Percentiles rank a stretch among this genome's conserved stretches.
Evolutionary conservation across 2,888 invertebrate species (phyloP).

Genomic region (Macrostomum cliftonense): DNA sequence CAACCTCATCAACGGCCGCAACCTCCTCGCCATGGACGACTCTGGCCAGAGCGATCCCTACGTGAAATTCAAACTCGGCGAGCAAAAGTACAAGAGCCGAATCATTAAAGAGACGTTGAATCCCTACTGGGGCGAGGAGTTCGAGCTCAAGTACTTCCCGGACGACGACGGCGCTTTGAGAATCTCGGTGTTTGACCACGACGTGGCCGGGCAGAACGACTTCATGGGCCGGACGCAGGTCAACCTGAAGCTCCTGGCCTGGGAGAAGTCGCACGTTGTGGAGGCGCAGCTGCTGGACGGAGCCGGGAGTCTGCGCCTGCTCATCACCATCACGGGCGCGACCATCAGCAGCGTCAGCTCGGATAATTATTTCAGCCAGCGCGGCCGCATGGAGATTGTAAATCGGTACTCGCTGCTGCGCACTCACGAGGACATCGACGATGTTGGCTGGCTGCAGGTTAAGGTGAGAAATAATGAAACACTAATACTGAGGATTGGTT

Average conservation of each 20-base stretch:
- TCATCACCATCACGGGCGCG: slow-evolving; percentile 82
- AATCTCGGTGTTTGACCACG: slow-evolving; percentile 73
- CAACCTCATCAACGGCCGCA: slow-evolving; percentile 81
- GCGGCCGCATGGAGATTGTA: slow-evolving; percentile 53
- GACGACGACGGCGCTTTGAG: slow-evolving; percentile 76
- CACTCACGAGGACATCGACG: slow-evolving; percentile 54
- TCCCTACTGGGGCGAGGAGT: slow-evolving; percentile 86
- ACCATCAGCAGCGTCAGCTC: slow-evolving; percentile 77
- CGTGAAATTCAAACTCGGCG: slow-evolving; percentile 85
- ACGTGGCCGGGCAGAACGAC: slow-evolving; percentile 62
- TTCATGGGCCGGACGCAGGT: slow-evolving; percentile 68
- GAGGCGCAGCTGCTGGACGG: slow-evolving; percentile 76
- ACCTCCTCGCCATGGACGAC: slow-evolving; percentile 61
- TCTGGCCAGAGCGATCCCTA: slow-evolving; percentile 77
- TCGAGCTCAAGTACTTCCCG: slow-evolving; percentile 83
- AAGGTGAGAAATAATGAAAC: slow-evolving; percentile 41
- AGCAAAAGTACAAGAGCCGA: slow-evolving; percentile 91
- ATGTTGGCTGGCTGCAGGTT: slow-evolving; percentile 79
- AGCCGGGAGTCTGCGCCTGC: slow-evolving; percentile 57
- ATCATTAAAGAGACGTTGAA: slow-evolving; percentile 56
- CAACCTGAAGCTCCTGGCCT: slow-evolving; percentile 60
- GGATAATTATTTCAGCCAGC: slow-evolving; percentile 60
- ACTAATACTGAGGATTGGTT: no score
- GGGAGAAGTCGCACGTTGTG: slow-evolving; percentile 73
- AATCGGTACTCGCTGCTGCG: slow-evolving; percentile 47